Evolutionary conservation across 2,113 vertebrate species (phyloP).

Genomic region (Suncus etruscus): DNA sequence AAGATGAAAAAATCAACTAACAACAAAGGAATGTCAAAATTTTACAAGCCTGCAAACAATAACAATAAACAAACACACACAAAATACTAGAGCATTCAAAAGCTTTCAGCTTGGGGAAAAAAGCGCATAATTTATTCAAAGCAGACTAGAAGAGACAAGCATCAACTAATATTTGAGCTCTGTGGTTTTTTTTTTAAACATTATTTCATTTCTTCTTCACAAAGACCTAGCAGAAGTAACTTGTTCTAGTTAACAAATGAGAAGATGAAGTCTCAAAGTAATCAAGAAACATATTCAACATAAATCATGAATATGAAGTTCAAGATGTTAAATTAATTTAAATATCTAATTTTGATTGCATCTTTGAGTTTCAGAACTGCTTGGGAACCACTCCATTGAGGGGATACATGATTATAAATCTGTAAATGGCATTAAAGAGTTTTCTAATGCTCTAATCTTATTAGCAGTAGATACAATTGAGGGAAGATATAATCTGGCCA

Average conservation of each 20-base stretch:
- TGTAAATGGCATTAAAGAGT: conserved; percentile 64
- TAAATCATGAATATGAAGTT: conserved; percentile 81
- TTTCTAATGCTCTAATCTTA: conserved; percentile 68
- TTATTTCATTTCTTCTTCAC: conserved; percentile 67
- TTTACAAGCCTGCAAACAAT: not conserved
- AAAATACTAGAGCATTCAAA: not conserved
- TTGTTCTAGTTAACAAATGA: conserved; percentile 71
- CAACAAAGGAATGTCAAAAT: not conserved
- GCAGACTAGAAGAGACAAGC: not conserved
- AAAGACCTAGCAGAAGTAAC: conserved; percentile 55
- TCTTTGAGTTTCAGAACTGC: conserved; percentile 73
- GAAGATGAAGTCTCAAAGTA: conserved; percentile 66
- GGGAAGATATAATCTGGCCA: conserved; percentile 31
- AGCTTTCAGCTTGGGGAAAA: not conserved
- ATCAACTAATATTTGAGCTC: conserved; percentile 4
- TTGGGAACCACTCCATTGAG: conserved; percentile 55
- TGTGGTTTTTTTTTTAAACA: not conserved
- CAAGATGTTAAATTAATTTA: conserved; percentile 80
- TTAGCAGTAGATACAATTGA: conserved; percentile 56
- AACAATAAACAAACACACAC: not conserved
- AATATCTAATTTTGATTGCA: conserved; percentile 78
- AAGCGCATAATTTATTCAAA: too few species aligned
- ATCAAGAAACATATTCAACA: conserved; percentile 75
- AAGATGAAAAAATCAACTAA: not conserved
- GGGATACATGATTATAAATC: conserved; percentile 58